Evolutionary conservation across 2,113 vertebrate species (phyloP).

Genomic region (Campylorhamphus procurvoides): DNA sequence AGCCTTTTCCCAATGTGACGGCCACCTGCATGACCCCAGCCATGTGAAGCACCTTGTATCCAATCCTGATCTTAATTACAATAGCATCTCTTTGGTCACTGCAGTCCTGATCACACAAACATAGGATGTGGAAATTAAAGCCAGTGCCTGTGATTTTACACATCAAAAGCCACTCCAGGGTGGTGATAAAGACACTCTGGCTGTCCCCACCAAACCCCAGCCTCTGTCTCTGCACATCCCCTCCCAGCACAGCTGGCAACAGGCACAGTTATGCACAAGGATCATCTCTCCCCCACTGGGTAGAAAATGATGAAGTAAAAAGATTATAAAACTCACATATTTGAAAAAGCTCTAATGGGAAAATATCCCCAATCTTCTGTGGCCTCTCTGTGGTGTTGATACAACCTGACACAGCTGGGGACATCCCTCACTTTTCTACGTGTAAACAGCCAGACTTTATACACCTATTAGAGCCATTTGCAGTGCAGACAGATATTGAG

Average conservation of each 20-base stretch:
- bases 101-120: neutral
- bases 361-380: neutral
- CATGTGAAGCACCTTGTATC: accelerated
- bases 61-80: neutral
- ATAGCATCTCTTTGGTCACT: neutral
- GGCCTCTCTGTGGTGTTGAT: neutral
- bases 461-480: neutral
- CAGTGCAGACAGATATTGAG: neutral
- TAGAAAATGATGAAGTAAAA: slow-evolving; percentile 8
- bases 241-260: neutral
- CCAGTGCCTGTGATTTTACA: neutral
- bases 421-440: neutral
- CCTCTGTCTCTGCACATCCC: neutral
- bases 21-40: accelerated
- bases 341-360: slow-evolving; percentile 20
- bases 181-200: neutral
- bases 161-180: neutral
- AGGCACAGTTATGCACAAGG: neutral
- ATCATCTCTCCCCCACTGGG: neutral
- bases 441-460: neutral
- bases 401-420: neutral
- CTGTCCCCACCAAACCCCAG: neutral
- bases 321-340: neutral
- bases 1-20: accelerated
- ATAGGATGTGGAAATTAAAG: neutral